These are phyloP conservation scores for Hirtodrosophila confusa DNA, from an alignment of 2,888 invertebrate genomes.

Conservation along the genomic window DNA sequence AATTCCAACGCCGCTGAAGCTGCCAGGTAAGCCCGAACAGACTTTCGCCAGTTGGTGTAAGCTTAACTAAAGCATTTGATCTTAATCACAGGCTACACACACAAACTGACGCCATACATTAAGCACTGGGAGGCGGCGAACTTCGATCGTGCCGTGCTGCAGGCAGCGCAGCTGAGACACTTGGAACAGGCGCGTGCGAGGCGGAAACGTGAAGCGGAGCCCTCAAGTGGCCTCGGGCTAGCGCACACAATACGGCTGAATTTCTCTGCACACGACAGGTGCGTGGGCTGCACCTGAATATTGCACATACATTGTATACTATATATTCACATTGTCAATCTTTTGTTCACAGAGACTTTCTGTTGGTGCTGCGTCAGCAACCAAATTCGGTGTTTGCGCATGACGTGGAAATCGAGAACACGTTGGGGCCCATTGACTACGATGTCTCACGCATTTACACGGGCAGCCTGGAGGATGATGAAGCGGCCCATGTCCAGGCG, in stretches of 20 bases:
- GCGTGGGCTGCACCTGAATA: slow-evolving; percentile 19
- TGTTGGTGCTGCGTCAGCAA: slow-evolving; percentile 90
- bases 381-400: slow-evolving; percentile 89
- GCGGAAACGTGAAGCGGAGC: slow-evolving; percentile 82
- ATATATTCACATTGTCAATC: slow-evolving; percentile 1
- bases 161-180: slow-evolving; percentile 83
- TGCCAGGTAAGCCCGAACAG: slow-evolving; percentile 80
- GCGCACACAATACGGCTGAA: slow-evolving; percentile 83
- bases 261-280: slow-evolving; percentile 85
- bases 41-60: slow-evolving; percentile 11
- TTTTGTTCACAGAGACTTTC: slow-evolving; percentile 89
- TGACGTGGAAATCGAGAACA: slow-evolving; percentile 91
- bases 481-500: slow-evolving; percentile 92
- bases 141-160: slow-evolving; percentile 86
- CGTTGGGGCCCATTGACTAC: slow-evolving; percentile 88
- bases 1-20: slow-evolving; percentile 83
- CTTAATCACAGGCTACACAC: slow-evolving; percentile 85
- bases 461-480: slow-evolving; percentile 93
- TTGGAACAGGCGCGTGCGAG: slow-evolving; percentile 82
- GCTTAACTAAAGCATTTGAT: slow-evolving; percentile 5
- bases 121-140: slow-evolving; percentile 91
- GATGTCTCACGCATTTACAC: slow-evolving; percentile 90
- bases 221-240: slow-evolving; percentile 80
- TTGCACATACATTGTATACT: no score
- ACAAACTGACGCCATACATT: slow-evolving; percentile 89